Evolutionary conservation across 2,888 invertebrate genomes (phyloP).

Genomic region (Noctua pronuba): DNA sequence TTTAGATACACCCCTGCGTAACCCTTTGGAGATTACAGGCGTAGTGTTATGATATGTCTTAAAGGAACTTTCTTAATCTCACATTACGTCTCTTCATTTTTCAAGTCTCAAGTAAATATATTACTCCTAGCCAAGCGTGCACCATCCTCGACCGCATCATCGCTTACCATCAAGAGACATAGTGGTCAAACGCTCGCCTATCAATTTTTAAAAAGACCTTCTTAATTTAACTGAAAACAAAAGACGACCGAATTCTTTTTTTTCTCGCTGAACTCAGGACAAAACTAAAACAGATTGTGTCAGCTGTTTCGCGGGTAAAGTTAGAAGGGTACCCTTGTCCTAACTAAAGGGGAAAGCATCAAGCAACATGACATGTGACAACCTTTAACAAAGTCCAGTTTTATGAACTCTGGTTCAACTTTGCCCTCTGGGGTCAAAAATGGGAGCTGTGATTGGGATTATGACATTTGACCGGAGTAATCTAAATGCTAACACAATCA

Average conservation of each 20-base stretch:
- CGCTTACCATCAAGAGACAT: not conserved
- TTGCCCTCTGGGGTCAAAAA: not conserved
- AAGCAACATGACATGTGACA: slow-evolving; percentile 16
- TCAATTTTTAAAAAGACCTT: not conserved
- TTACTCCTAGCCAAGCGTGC: not conserved
- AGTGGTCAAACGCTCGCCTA: not conserved
- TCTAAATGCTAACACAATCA: not conserved
- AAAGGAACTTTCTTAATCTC: not conserved
- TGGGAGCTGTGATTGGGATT: slow-evolving; percentile 4
- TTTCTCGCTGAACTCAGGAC: not conserved
- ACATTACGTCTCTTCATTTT: not conserved
- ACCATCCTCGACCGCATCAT: not conserved
- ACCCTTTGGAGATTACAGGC: not conserved
- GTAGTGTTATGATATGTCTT: not conserved
- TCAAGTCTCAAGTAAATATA: not conserved
- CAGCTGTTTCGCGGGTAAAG: slow-evolving; percentile 7
- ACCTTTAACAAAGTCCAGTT: slow-evolving; percentile 13
- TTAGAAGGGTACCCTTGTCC: slow-evolving; percentile 4
- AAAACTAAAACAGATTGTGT: slow-evolving; percentile 6
- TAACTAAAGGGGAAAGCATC: slow-evolving; percentile 22
- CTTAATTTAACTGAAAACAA: not conserved
- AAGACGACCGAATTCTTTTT: not conserved
- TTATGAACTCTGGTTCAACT: slow-evolving; percentile 6
- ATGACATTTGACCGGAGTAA: slow-evolving; percentile 12
- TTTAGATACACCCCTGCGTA: not conserved